A percentile compares a stretch with the other conserved stretches of the same genome.
Evolutionary conservation across 2,113 vertebrate genomes (phyloP).

Genomic region (Smithornis capensis): DNA sequence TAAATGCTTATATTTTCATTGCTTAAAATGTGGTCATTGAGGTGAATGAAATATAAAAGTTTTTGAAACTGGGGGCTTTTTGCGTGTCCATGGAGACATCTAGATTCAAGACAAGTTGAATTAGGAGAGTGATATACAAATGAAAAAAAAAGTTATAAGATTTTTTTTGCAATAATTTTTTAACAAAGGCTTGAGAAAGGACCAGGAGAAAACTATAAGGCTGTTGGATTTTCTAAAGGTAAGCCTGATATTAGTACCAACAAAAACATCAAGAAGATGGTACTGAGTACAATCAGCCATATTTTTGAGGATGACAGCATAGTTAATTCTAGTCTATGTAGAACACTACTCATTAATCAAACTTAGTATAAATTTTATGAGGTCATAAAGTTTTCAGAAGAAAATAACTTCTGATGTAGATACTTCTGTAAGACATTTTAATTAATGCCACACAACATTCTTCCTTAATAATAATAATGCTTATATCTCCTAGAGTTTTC

Average conservation of each 20-base stretch:
- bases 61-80: background rate
- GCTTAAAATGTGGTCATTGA: background rate
- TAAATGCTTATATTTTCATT: constrained; percentile 14
- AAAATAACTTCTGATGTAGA: background rate
- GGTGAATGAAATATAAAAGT: background rate
- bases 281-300: background rate
- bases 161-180: background rate
- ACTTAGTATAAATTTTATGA: background rate
- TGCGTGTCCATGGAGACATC: background rate
- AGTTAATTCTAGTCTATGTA: background rate
- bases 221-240: background rate
- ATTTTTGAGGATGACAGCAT: background rate
- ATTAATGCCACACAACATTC: background rate
- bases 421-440: background rate
- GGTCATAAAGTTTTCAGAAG: background rate
- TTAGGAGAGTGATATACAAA: background rate
- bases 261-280: background rate
- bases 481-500: background rate
- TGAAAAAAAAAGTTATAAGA: background rate
- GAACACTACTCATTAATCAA: background rate
- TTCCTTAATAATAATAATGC: too few relatives aligned
- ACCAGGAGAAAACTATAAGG: background rate
- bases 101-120: background rate
- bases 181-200: background rate
- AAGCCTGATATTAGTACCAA: background rate